Base-by-base conservation (phyloP, 92 coral and sea anemone genomes). In the Phenganax stokvisi region DNA sequence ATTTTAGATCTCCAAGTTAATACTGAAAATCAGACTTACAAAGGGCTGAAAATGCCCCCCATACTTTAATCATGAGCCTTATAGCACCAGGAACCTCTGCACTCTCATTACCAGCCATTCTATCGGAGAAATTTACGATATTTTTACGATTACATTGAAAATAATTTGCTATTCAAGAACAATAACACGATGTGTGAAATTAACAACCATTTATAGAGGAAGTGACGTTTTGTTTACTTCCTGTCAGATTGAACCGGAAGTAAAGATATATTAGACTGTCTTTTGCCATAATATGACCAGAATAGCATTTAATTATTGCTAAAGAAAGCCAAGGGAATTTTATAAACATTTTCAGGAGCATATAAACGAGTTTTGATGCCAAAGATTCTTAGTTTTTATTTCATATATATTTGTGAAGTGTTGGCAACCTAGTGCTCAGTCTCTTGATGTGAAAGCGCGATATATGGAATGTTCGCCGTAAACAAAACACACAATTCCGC, bases 31-130 rank as follows among this genome's bases (percentile, higher is more conserved):
- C 30, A 63, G 81, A 94, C 97, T 91, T 87, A 94, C 98, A 90
- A 55, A 94, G 62, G 54, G 92, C 98, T 56, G 98, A 94, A 68
- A 91, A 89, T 66, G 92, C 92, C 63, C 97, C 98, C 98, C 98
- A 94, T 47, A 88, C 91, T 85, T 91, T 89, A 8, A 94, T 90
- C 59, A 94, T 88, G 63, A 92, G 88, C 47, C 92, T 85, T 85
- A 94, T 85, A 83, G 92, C 91, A 56, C 81, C 89, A 2, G 98
- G 98, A 63, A 92, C 66, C 29, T 87, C 96, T 63, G 74, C 75
- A 51, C 60, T 88, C 7, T 87, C 87, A 37, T 80, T 76, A 59
- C 81, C 88, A 74, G 91, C 92, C 97, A 91, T 91, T 53, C 58
- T 85, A 57, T 54, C 72, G 0, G 8, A 66, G 31, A 66, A 7